A percentile compares a stretch with the other conserved stretches of the same genome.
Conservation (phyloP, 2,113 vertebrate genomes). For the Myocastor coypus region DNA sequence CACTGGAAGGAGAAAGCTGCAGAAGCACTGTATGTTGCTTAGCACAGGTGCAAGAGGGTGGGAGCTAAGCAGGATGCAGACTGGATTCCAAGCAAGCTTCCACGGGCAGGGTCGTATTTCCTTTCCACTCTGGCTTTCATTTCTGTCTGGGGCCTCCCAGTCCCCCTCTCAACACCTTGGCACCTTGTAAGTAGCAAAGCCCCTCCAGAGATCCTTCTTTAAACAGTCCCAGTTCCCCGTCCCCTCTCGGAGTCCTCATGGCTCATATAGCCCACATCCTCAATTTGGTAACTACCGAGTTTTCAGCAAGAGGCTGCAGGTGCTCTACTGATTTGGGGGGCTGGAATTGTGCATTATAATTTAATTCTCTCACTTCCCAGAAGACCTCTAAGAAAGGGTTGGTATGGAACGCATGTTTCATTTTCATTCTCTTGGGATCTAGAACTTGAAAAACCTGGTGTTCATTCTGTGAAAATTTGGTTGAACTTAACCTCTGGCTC, state of each 20-base stretch:
- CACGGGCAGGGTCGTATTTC: not conserved
- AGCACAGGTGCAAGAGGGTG: not conserved
- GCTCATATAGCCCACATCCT: not conserved
- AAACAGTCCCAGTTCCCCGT: not conserved
- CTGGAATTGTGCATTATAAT: not conserved
- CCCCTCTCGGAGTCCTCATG: not conserved
- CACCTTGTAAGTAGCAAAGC: not conserved
- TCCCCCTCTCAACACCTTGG: not conserved
- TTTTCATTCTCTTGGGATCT: not conserved
- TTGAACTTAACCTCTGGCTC: not conserved
- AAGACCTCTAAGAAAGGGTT: not conserved
- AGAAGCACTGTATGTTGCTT: not conserved
- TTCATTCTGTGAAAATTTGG: not conserved
- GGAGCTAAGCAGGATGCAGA: not conserved
- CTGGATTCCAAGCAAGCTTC: not conserved
- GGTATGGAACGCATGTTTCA: not conserved
- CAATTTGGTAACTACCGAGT: not conserved
- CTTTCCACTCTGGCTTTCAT: not conserved
- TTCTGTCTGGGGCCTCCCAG: not conserved
- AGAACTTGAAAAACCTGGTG: not conserved
- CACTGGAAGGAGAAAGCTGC: not conserved
- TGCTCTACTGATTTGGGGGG: not conserved
- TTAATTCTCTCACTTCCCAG: not conserved
- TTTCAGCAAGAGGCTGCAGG: not conserved
- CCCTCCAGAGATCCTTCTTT: not conserved